phyloP scores from a whole-genome alignment of 1,140 invertebrate genomes.

The Heliconius melpomene region DNA sequence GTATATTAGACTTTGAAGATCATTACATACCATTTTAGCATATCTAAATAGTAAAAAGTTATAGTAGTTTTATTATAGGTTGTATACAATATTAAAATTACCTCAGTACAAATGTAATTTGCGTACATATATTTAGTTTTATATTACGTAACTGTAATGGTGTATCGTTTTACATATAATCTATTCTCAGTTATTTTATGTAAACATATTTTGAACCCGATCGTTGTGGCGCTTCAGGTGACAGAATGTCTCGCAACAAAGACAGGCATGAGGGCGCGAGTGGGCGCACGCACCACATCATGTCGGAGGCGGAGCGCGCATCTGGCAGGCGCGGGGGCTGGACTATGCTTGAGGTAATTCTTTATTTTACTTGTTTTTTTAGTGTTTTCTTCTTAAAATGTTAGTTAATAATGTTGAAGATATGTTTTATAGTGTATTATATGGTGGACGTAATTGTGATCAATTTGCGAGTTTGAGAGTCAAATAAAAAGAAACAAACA shows the following conservation, averaged over 20 bases:
- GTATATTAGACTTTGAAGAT: not conserved
- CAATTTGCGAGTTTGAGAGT: no score
- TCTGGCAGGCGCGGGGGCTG: constrained; percentile 95
- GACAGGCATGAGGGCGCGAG: constrained; percentile 88
- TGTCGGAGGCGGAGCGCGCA: constrained; percentile 94
- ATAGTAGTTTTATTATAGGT: not conserved
- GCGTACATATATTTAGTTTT: not conserved
- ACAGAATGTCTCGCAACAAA: constrained; percentile 85
- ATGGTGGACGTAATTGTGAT: no score
- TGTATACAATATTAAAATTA: no score
- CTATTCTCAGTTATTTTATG: not conserved
- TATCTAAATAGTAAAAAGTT: not conserved
- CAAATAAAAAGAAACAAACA: not conserved
- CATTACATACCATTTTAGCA: not conserved
- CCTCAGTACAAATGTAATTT: not conserved
- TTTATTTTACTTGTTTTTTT: not conserved
- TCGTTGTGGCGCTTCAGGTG: constrained; percentile 60
- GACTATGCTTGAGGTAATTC: constrained; percentile 87
- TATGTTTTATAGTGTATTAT: no score
- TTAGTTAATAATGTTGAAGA: not conserved
- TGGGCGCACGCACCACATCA: constrained; percentile 93
- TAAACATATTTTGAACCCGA: not conserved
- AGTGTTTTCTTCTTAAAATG: not conserved
- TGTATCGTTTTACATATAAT: not conserved
- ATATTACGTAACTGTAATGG: not conserved